A percentile compares a stretch with the other conserved stretches of the same genome.
Conservation (phyloP, 2,113 vertebrate genomes). For the Sakesphorus luctuosus region DNA sequence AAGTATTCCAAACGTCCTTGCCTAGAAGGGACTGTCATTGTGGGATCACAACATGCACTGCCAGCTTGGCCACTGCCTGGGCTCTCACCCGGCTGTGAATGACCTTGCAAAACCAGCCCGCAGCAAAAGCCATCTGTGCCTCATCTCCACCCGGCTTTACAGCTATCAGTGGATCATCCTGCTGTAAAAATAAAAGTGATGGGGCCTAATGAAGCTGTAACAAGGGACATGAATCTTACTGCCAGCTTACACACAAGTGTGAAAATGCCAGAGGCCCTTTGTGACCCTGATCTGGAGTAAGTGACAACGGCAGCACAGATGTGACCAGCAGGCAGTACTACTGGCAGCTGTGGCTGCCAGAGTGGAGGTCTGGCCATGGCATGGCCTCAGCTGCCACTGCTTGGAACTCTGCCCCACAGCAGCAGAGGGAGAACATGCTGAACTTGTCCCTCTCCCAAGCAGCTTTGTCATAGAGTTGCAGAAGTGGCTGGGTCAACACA, state of each 20-base stretch:
- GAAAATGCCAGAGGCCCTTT: background rate
- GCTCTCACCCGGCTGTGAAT: background rate
- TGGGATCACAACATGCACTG: accelerated
- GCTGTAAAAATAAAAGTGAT: constrained; percentile 40
- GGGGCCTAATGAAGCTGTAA: constrained; percentile 46
- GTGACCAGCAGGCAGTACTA: background rate
- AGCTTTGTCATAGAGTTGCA: background rate
- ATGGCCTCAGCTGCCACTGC: background rate
- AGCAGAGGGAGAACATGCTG: background rate
- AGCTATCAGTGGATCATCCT: constrained; percentile 6
- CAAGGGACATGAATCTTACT: background rate
- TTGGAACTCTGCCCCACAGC: background rate
- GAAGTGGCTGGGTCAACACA: accelerated
- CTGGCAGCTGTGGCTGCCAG: background rate
- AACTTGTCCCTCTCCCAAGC: accelerated
- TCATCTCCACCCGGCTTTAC: background rate
- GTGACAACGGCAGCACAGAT: background rate
- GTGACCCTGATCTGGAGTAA: background rate
- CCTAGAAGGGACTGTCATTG: background rate
- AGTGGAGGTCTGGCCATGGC: background rate
- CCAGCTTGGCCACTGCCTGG: background rate
- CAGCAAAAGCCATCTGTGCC: background rate
- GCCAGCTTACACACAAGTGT: background rate
- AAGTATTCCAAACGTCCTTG: background rate
- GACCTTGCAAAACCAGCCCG: background rate